Evolutionary conservation across 2,797 vertebrate genomes (phyloP), one percentile per base, ranked within the genome.

Genomic region (Hephaestus fuliginosus): DNA sequence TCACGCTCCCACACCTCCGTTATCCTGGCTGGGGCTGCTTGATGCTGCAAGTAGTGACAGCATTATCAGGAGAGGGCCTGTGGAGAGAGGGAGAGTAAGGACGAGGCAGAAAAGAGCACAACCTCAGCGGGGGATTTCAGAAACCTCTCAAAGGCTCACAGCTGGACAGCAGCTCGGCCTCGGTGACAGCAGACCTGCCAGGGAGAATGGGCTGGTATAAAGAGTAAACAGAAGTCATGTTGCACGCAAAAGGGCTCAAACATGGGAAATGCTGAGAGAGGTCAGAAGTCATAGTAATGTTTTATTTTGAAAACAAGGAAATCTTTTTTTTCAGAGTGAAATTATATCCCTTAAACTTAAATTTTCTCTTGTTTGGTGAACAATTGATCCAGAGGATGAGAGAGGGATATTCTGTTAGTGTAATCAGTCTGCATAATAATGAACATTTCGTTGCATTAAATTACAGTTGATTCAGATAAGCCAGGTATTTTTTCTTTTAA

Each of bases 61-160:
- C 58, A 28, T 70, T 83, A 80, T 91, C 69, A 69, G 81, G 74
- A 69, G 74, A 78, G 66, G 67, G 62, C 90, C 88, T 74, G 84
- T 15, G 1, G 88, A 82, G 89, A 68, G 74, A 39, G 55, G 55
- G 43, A 74, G 73, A 55, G 68, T 43, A 55, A 66, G 75, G 80
- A 57, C 8, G 79, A 83, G 62, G 39, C 51, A 61, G 83, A 76
- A 81, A 83, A 87, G 91, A 90, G 86, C 86, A 74, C 61, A 36
- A 33, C 48, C 85, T 70, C 86, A 85, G 91, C 76, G 44, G 91
- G 90, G 36, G 46, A 41, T 65, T 73, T 84, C 74, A 87, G 61
- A 89, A 84, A 75, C 79, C 78, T 78, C 83, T 88, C 49, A 39
- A 36, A 18, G 1, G 82, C 76, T 90, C 79, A 3, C 89, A 85